phyloP scores from a whole-genome alignment of 2,888 invertebrate genomes.

The Thecocarcelia acutangulata region DNA sequence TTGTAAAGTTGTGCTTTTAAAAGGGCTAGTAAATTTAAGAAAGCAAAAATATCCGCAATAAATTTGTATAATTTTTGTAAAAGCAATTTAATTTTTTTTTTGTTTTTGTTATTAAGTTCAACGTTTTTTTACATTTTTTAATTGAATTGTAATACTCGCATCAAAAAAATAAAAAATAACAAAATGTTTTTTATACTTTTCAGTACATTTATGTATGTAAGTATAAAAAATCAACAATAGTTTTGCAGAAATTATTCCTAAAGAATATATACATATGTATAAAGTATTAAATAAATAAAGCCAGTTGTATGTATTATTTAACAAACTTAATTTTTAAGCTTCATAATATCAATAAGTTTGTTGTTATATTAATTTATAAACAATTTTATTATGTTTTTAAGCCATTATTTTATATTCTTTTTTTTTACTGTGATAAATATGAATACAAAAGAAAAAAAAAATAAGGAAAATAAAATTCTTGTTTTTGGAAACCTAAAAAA shows the following conservation, averaged over 20 bases:
- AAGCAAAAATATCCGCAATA: too few relatives aligned
- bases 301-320: slow-evolving; percentile 40
- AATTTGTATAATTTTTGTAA: too few relatives aligned
- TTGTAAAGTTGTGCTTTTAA: too few relatives aligned
- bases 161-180: slow-evolving; percentile 19
- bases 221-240: not conserved
- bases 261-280: slow-evolving; percentile 8
- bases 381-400: slow-evolving; percentile 63
- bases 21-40: too few relatives aligned
- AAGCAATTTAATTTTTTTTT: slow-evolving; percentile 3
- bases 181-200: slow-evolving; percentile 36
- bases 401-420: slow-evolving; percentile 72
- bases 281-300: slow-evolving; percentile 33
- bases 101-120: not conserved
- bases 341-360: slow-evolving; percentile 46
- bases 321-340: slow-evolving; percentile 50
- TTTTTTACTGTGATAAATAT: slow-evolving; percentile 79
- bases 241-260: slow-evolving; percentile 53
- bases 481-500: slow-evolving; percentile 9
- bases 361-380: slow-evolving; percentile 63
- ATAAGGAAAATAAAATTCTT: slow-evolving; percentile 11
- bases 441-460: slow-evolving; percentile 70
- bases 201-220: not conserved
- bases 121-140: slow-evolving; percentile 11
- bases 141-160: slow-evolving; percentile 65